These are phyloP conservation scores for Glossophaga mutica DNA, from an alignment of 2,797 vertebrate species.

Conservation along the genomic window DNA sequence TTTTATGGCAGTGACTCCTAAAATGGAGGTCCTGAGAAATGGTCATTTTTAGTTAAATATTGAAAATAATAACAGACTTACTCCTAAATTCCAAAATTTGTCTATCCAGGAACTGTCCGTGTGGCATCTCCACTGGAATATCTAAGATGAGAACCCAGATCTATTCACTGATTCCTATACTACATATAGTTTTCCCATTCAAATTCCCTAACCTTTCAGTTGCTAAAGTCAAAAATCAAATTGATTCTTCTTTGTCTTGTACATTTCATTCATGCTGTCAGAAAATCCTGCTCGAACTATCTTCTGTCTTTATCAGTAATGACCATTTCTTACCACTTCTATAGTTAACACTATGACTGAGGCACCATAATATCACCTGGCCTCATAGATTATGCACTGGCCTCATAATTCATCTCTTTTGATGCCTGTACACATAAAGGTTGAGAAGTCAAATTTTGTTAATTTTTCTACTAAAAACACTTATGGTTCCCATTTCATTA, in stretches of 20 bases:
- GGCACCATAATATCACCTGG: not conserved
- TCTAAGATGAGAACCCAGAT: not conserved
- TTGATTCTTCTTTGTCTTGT: not conserved
- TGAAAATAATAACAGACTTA: not conserved
- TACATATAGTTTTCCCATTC: not conserved
- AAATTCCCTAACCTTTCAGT: not conserved
- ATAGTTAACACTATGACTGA: not conserved
- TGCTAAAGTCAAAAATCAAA: not conserved
- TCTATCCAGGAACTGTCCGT: not conserved
- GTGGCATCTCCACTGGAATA: not conserved
- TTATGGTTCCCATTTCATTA: not conserved
- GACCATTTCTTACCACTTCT: not conserved
- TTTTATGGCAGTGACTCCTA: not conserved
- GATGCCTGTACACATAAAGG: not conserved
- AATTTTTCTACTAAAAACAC: not conserved
- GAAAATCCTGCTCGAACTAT: not conserved
- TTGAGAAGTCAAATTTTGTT: not conserved
- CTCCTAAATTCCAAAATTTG: not conserved
- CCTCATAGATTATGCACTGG: not conserved
- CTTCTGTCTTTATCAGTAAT: not conserved
- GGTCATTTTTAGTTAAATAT: constrained; percentile 12
- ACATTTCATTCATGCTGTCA: not conserved
- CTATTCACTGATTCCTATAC: not conserved
- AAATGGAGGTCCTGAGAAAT: not conserved
- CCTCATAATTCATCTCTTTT: not conserved